phyloP scores from a whole-genome alignment of 2,113 vertebrate genomes.

The Mustelus asterias region DNA sequence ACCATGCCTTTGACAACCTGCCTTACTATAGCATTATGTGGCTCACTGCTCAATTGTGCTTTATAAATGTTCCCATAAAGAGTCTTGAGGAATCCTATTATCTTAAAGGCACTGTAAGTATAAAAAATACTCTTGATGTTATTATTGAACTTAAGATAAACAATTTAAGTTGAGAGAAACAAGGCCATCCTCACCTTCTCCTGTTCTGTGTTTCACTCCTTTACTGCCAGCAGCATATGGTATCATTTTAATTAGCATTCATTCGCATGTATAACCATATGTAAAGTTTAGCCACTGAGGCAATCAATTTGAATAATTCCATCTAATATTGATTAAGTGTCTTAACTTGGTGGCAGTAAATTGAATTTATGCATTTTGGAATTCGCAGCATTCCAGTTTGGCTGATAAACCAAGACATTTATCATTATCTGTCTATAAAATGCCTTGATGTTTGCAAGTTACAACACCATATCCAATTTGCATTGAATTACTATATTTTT shows the following conservation, averaged over 20 bases:
- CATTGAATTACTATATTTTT: background rate
- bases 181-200: background rate
- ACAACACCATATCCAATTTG: background rate
- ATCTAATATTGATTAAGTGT: background rate
- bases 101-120: background rate
- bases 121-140: background rate
- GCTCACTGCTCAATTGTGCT: background rate
- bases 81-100: background rate
- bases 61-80: background rate
- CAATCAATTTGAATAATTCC: slow-evolving; percentile 2
- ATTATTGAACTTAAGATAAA: background rate
- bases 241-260: background rate
- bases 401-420: background rate
- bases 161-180: background rate
- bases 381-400: background rate
- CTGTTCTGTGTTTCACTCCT: background rate
- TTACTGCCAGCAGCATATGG: background rate
- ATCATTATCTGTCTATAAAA: background rate
- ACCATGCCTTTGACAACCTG: background rate
- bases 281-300: slow-evolving; percentile 2
- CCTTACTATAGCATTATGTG: background rate
- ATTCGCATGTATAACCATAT: background rate
- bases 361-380: background rate
- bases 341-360: background rate
- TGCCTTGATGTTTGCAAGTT: background rate